Conservation (phyloP, 1,140 invertebrate genomes). For the Centruroides vittatus region DNA sequence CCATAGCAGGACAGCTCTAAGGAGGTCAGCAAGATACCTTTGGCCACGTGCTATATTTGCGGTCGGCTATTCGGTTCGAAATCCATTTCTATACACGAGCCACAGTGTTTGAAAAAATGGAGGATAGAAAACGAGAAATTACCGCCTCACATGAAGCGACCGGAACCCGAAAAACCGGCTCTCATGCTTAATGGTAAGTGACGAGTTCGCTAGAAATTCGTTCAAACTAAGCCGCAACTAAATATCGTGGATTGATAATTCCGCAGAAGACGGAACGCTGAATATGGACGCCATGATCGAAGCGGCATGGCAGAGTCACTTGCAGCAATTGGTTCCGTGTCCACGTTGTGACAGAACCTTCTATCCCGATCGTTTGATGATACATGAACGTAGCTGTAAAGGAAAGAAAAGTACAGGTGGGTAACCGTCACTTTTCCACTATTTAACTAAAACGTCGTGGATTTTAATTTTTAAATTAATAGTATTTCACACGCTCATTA, state of each 20-base stretch:
- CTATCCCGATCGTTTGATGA: slow-evolving; percentile 44
- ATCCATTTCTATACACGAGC: slow-evolving; percentile 57
- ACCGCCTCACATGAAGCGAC: slow-evolving; percentile 39
- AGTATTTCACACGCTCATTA: no score
- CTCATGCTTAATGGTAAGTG: slow-evolving; percentile 34
- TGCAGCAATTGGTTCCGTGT: slow-evolving; percentile 43
- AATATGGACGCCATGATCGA: slow-evolving; percentile 38
- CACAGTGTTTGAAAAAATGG: slow-evolving; percentile 62
- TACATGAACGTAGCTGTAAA: slow-evolving; percentile 48
- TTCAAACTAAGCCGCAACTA: background rate
- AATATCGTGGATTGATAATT: background rate
- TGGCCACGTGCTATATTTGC: slow-evolving; percentile 55
- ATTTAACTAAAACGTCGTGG: no score
- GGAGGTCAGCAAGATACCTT: background rate
- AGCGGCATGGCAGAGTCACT: slow-evolving; percentile 38
- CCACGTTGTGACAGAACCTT: slow-evolving; percentile 50
- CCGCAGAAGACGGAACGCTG: slow-evolving; percentile 27
- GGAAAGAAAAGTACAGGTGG: background rate
- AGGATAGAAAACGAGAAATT: slow-evolving; percentile 47
- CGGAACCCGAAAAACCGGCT: slow-evolving; percentile 46
- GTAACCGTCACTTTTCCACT: no score
- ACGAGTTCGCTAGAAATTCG: background rate
- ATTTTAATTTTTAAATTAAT: no score
- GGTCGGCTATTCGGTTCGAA: slow-evolving; percentile 53
- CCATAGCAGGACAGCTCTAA: no score